Evolutionary conservation across 2,113 vertebrate species (phyloP), one percentile per base, ranked within the genome.

Genomic region (Rhizomys pruinosus): DNA sequence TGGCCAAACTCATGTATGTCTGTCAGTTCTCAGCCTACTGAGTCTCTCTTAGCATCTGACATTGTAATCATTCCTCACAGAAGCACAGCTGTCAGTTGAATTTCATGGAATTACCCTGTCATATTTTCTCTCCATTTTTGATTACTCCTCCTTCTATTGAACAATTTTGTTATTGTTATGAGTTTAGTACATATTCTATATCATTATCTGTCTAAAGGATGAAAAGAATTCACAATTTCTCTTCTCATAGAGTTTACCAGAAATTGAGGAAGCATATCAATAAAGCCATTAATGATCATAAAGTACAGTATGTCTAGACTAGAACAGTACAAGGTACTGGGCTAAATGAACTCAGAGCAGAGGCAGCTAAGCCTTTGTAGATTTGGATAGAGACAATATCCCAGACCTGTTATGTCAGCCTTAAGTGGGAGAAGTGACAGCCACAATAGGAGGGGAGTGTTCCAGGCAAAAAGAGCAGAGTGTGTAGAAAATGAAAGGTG

Each of bases 61-160:
- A 29, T 19, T 71, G 27, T 27, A 80, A 25, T 81, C 42, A 68
- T 57, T 59, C 12, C 39, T 47, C 84, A 32, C 37, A 57, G 84
- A 87, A 87, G 69, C 29, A 57, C 20, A 52, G 8, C 68, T 74
- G 9, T 69, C 44, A 25, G 12, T 12, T 96, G 55, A 68, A 55
- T 92, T 81, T 84, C 34, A 37, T 34, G 44, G 29, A 93, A 66
- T 74, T 64, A 57, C 17, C 63, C 59, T 59, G 7, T 52, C 17
- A 55, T 79, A 16, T 93, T 86, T 82, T 39, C 47, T 87, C 72
- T 78, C 32, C 22, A 15, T 86, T 91, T 91, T 10, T 79, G 20
- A 66, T 42, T 64, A 87, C 7, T 79, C 6, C 13, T 57, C 22
- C 37, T 47, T 69, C 89, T 89, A 39, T 73, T 82, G 6, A 57